Conservation (phyloP, 1,140 invertebrate species). For the Solenopsis invicta region DNA sequence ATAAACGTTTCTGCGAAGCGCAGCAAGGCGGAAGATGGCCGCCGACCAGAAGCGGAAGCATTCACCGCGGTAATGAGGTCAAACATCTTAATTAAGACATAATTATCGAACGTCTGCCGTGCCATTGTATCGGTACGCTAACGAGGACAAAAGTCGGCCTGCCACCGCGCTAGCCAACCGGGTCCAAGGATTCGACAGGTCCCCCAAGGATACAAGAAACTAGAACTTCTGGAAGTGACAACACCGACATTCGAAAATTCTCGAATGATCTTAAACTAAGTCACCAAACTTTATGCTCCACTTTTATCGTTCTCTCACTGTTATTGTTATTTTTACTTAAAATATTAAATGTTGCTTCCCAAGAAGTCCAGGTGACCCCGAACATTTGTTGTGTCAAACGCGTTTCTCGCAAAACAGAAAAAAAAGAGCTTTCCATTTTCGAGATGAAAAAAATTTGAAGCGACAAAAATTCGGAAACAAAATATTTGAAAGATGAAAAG, state of each 20-base stretch:
- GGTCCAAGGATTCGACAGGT: neutral
- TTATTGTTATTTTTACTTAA: constrained; percentile 20
- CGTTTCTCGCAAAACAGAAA: neutral
- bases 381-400: neutral
- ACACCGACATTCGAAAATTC: neutral
- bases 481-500: neutral
- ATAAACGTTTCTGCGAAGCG: constrained; percentile 73
- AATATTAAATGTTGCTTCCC: no score
- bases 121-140: constrained; percentile 65
- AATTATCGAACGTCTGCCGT: constrained; percentile 79
- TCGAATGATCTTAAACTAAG: neutral
- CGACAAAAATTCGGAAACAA: neutral
- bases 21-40: constrained; percentile 67
- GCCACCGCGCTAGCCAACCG: neutral
- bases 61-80: constrained; percentile 74
- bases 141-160: constrained; percentile 35
- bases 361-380: neutral
- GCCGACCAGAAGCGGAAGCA: constrained; percentile 60
- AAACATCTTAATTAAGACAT: constrained; percentile 81
- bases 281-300: constrained; percentile 1
- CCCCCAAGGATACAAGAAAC: constrained; percentile 27
- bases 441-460: neutral
- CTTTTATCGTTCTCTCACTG: neutral
- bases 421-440: neutral
- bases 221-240: constrained; percentile 15